Evolutionary conservation across 2,888 invertebrate genomes (phyloP), one percentile per base, ranked within the genome.

Genomic region (Heliconius sara): DNA sequence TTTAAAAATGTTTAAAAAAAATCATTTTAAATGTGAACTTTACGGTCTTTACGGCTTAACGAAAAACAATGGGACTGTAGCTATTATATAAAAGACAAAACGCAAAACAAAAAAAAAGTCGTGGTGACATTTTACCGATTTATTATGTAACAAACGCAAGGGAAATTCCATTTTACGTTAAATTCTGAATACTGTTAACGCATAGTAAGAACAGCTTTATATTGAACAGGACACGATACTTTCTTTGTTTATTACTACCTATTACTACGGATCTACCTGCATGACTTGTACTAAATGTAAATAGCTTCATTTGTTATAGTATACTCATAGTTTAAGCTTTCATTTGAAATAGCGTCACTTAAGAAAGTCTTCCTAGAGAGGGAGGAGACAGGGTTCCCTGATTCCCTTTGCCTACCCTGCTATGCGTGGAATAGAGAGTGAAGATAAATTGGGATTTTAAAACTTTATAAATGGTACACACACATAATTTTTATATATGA

Each of bases 271-370:
- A 30, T n/a, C 73, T 73, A 60, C 70, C 43, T 70, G 43, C 52
- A 27, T 72, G 57, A 30, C 25, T 72, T 57, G 68, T 68, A 68
- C 43, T 39, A 57, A 57, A 72, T 65, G 16, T 9, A 39, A 65
- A 66, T 75, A 65, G 5, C 27, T 75, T 22, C 52, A 68, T 68
- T 68, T 68, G 39, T 68, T 68, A 68, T 13, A 43, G n/a, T 25
- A 13, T 43, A 34, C 13, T n/a, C 68, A 39, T 34, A 13, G 68
- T 68, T 68, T 13, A 39, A 39, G 30, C 39, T 30, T 30, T 30
- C 22, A 67, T 39, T 67, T 67, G 12, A 34, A 39, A 67, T 34
- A 22, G 10, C n/a, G 34, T 67, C 39, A 10, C 34, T 68, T 39
- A 68, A 39, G n/a, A 1, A 68, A 30, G 3, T 1, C 0, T 12